Evolutionary conservation across 2,888 invertebrate species (phyloP).

Genomic region (Beris chalybata): DNA sequence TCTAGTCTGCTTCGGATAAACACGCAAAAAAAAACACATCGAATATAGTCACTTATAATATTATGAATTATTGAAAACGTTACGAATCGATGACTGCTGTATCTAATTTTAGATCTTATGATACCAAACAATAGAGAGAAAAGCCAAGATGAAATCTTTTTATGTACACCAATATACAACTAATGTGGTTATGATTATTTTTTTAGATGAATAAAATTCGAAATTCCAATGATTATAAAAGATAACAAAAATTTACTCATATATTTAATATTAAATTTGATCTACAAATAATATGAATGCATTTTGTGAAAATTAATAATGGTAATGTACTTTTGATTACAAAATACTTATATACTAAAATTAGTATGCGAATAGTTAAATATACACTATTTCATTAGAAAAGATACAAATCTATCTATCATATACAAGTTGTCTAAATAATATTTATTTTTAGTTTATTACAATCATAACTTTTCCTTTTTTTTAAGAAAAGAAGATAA

Average conservation of each 20-base stretch:
- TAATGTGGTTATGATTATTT: slow-evolving; percentile 1
- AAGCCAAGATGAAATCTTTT: background rate
- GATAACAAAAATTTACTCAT: background rate
- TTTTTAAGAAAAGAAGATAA: background rate
- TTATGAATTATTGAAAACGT: no score
- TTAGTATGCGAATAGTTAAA: background rate
- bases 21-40: no score
- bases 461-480: background rate
- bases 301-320: background rate
- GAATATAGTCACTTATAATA: no score
- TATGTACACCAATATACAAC: background rate
- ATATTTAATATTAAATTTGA: slow-evolving; percentile 1
- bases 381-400: background rate
- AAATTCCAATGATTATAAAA: background rate
- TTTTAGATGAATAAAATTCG: slow-evolving; percentile 10
- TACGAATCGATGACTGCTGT: no score
- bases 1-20: no score
- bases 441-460: background rate
- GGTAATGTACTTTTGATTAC: slow-evolving; percentile 6
- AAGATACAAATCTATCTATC: background rate
- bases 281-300: slow-evolving; percentile 1
- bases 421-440: background rate
- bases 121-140: no score
- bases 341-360: background rate
- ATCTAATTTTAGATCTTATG: no score